Evolutionary conservation across 1,140 invertebrate species (phyloP).

Genomic region (Drosophila tristis): DNA sequence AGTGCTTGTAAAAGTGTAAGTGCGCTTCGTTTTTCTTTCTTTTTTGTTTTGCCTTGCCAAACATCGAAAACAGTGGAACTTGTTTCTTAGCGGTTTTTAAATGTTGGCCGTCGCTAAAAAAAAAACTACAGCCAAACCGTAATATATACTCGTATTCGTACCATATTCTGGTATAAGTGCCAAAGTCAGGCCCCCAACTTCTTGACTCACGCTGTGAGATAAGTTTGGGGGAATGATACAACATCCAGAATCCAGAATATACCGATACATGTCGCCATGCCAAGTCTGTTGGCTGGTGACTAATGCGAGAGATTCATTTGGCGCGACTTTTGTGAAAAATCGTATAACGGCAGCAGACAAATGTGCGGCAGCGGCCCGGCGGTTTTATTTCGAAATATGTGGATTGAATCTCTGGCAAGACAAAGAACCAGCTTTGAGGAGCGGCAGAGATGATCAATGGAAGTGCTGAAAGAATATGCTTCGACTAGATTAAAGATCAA

Average conservation of each 20-base stretch:
- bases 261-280: slow-evolving; percentile 32
- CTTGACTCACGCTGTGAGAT: slow-evolving; percentile 50
- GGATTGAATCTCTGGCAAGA: slow-evolving; percentile 25
- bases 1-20: slow-evolving; percentile 27
- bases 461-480: slow-evolving; percentile 26
- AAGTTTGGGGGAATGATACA: slow-evolving; percentile 1
- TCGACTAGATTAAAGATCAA: slow-evolving; percentile 27
- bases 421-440: slow-evolving; percentile 18
- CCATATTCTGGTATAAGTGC: neutral
- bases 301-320: slow-evolving; percentile 40
- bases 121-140: slow-evolving; percentile 12
- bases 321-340: slow-evolving; percentile 42
- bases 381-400: slow-evolving; percentile 3
- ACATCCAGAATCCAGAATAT: slow-evolving; percentile 29
- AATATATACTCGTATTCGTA: slow-evolving; percentile 26
- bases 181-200: slow-evolving; percentile 2
- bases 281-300: slow-evolving; percentile 26
- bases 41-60: slow-evolving; percentile 13
- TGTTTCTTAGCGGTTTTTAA: slow-evolving; percentile 25
- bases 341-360: slow-evolving; percentile 42
- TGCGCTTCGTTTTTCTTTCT: slow-evolving; percentile 18
- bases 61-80: slow-evolving; percentile 36
- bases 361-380: neutral
- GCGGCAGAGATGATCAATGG: slow-evolving; percentile 14
- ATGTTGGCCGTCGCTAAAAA: slow-evolving; percentile 26